Evolutionary conservation across 1,140 invertebrate species (phyloP), one percentile per base, ranked within the genome.

Genomic region (Zophobas morio): DNA sequence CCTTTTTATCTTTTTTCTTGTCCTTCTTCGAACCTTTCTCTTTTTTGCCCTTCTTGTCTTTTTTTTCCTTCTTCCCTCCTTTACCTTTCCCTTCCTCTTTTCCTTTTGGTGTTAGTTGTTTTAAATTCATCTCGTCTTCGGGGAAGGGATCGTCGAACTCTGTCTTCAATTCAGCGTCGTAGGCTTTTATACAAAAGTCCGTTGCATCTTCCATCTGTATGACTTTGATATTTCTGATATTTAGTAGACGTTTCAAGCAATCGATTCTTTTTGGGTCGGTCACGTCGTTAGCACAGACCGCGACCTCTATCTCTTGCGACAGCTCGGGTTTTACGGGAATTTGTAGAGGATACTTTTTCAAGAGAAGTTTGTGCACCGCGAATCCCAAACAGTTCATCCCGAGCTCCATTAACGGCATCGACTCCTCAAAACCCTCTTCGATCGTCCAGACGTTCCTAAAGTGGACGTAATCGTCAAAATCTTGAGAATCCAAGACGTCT

Each of bases 321-420:
- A 90, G 79, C 51, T 86, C 76, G 6, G 87, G 86, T 35, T 83
- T 82, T 54, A 81, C 63, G 75, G 82, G 78, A 53, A 82, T 79
- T 8, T 87, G 86, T 71, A 85, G 84, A 1, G 89, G 88, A 83
- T 91, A 90, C 78, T 91, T 89, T 5, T 87, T 85, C 78, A 88
- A 83, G 34, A 92, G 81, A 5, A 91, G 83, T 8, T 87, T 88
- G 80, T 91, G 88, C 6, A 91, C 88, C 5, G 90, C 84, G 80
- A 89, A 88, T 0, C 90, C 90, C 40, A 81, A 79, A 81, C 46
- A 91, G 42, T 85, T 83, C 6, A 80, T 78, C 37, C 90, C 89
- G n/a, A 70, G 75, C 6, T 51, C 47, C 73, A 84, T 81, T 1
- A 78, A 53, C 5, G 76, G 6, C 6, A 80, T 40, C 1, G 37